Evolutionary conservation across 2,888 invertebrate genomes (phyloP).

Genomic region (Ligdia adustata): DNA sequence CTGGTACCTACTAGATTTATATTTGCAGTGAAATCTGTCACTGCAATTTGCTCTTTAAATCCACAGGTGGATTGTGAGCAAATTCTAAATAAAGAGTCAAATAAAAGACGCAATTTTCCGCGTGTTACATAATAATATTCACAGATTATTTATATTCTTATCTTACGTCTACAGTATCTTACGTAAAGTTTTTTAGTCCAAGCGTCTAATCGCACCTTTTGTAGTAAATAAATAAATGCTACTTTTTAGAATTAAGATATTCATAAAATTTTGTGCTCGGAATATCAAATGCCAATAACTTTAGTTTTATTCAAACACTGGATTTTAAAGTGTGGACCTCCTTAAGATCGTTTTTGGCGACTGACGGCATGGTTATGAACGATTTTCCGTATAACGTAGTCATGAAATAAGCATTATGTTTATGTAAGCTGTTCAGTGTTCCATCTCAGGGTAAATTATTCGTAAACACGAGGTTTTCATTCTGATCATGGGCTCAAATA

Average conservation of each 20-base stretch:
- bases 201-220: too few species aligned
- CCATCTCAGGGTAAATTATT: slow-evolving; percentile 8
- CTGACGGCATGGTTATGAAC: slow-evolving; percentile 16
- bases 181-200: too few species aligned
- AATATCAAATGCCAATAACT: slow-evolving; percentile 16
- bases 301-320: slow-evolving; percentile 18
- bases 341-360: slow-evolving; percentile 21
- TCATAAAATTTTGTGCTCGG: too few species aligned
- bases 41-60: too few species aligned
- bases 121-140: too few species aligned
- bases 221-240: too few species aligned
- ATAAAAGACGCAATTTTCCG: too few species aligned
- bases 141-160: too few species aligned
- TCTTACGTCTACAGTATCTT: too few species aligned
- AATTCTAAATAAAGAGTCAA: slow-evolving; percentile 12
- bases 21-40: slow-evolving; percentile 11
- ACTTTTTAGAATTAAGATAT: too few species aligned
- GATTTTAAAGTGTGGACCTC: slow-evolving; percentile 18
- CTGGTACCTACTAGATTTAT: too few species aligned
- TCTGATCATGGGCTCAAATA: slow-evolving; percentile 7
- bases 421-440: slow-evolving; percentile 18
- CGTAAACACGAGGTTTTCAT: slow-evolving; percentile 10
- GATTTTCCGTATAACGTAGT: slow-evolving; percentile 18
- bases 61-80: slow-evolving; percentile 21
- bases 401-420: slow-evolving; percentile 19